Evolutionary conservation across 2,113 vertebrate species (phyloP), one percentile per base, ranked within the genome.

Genomic region (Vulpes vulpes): DNA sequence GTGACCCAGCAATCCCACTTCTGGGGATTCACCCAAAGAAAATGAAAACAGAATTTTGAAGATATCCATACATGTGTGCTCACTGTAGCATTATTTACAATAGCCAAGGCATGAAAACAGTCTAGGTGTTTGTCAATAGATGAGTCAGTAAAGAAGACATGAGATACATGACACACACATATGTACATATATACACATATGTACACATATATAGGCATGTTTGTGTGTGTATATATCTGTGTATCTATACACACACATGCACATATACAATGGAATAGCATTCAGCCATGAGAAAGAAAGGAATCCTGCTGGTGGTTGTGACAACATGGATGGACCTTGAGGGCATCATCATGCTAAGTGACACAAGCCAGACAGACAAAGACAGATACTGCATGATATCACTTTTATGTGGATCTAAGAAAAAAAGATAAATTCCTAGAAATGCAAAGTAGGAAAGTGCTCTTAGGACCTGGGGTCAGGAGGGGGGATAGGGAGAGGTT

Each of bases 291-390:
- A 64, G 64, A 59, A 71, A 79, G 35, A 59, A 87, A 69, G 35
- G 78, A 78, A 51, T 17, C 30, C 30, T 88, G 62, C 8, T 9
- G 5, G 59, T 81, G 22, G 59, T 81, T 89, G 64, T 16, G 16
- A 88, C 64, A 71, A 55, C 57, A 55, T 55, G 43, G 43, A 20
- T 38, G 67, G 38, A 64, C 6, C 38, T 73, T 64, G 85, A 74
- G 20, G 59, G 32, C 15, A 25, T 38, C 15, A 25, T 38, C 16
- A 6, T 73, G 55, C 64, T 81, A 30, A 62, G 55, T 60, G 64
- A 82, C 53, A 94, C 55, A 94, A 89, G 43, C 57, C 57, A 74
- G 53, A 88, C 23, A 88, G 74, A 80, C 35, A n/a, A 89, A 94
- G 76, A n/a, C n/a, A 82, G 55, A 32, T 55, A 43, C 19, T 32